These are phyloP conservation scores for Scrobipalpa costella DNA, from an alignment of 2,888 invertebrate genomes.

Conservation along the genomic window DNA sequence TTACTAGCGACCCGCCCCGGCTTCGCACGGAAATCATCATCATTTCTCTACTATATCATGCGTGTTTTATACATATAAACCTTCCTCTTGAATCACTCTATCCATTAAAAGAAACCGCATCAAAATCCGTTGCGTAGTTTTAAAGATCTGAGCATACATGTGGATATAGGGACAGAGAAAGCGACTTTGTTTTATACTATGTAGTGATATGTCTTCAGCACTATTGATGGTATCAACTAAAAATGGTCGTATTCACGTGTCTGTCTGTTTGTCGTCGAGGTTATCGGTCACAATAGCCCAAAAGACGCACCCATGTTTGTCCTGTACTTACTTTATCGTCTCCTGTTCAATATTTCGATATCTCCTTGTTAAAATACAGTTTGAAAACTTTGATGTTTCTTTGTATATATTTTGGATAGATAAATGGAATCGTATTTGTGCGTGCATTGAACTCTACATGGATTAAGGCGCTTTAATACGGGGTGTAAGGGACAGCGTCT, in stretches of 20 bases:
- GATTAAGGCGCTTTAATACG: background rate
- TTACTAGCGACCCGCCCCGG: too few relatives aligned
- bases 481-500: too few relatives aligned
- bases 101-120: too few relatives aligned
- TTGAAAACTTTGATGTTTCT: background rate
- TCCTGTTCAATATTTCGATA: conserved; percentile 40
- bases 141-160: too few relatives aligned
- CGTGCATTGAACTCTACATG: background rate
- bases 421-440: background rate
- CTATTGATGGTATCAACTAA: conserved; percentile 2
- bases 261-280: background rate
- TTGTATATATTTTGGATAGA: conserved; percentile 8
- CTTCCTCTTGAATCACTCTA: too few relatives aligned
- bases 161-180: too few relatives aligned
- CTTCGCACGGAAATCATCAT: too few relatives aligned
- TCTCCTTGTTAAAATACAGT: conserved; percentile 15
- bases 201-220: background rate
- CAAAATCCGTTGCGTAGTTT: too few relatives aligned
- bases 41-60: too few relatives aligned
- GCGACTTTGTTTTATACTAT: too few relatives aligned
- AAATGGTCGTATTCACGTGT: background rate
- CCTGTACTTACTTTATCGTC: conserved; percentile 43
- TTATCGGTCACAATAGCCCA: conserved; percentile 49
- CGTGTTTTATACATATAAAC: too few relatives aligned
- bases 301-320: conserved; percentile 45